Evolutionary conservation across 2,797 vertebrate genomes (phyloP).

Genomic region (Paguma larvata): DNA sequence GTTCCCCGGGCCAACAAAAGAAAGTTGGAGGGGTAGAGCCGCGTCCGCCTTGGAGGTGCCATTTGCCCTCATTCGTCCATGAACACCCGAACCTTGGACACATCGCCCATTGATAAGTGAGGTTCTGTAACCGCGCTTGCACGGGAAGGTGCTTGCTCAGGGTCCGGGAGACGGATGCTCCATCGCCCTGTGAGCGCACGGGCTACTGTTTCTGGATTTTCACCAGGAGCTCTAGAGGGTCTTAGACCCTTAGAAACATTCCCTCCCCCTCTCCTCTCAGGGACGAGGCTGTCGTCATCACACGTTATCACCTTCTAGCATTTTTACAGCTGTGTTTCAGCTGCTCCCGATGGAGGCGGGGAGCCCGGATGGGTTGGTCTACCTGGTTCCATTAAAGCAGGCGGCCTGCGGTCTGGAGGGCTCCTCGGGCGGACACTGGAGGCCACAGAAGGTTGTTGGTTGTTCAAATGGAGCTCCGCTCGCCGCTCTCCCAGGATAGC

Average conservation of each 20-base stretch:
- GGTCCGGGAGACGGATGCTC: background rate
- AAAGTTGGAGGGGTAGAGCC: background rate
- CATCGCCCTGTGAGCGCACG: rapidly evolving
- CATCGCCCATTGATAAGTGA: no score
- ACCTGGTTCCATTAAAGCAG: rapidly evolving
- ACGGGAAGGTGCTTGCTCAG: background rate
- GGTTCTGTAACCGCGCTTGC: background rate
- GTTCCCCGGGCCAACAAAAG: background rate
- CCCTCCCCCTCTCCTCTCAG: background rate
- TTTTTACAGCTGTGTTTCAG: background rate
- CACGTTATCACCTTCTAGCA: background rate
- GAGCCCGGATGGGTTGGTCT: background rate
- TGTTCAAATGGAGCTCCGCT: background rate
- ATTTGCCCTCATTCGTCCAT: background rate
- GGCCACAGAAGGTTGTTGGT: background rate
- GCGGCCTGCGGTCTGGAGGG: background rate
- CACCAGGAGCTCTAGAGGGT: background rate
- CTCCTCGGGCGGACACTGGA: no score
- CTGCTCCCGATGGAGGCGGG: background rate
- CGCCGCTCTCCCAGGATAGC: rapidly evolving
- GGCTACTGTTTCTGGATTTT: background rate
- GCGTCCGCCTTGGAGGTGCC: background rate
- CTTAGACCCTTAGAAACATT: background rate
- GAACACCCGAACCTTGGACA: background rate
- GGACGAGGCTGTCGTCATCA: background rate